Evolutionary conservation across 1,140 invertebrate genomes (phyloP).

Genomic region (Branchinecta lynchi): DNA sequence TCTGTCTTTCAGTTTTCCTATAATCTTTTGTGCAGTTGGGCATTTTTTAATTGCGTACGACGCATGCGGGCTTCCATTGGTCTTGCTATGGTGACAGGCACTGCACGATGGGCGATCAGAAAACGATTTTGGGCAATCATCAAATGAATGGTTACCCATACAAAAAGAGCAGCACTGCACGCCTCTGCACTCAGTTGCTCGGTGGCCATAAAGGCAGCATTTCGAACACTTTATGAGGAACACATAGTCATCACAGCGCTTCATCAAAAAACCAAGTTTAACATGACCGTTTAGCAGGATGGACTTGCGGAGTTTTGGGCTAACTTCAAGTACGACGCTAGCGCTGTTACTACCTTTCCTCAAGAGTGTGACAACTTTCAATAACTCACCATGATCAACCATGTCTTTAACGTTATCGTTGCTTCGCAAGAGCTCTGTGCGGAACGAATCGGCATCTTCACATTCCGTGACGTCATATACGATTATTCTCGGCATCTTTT

Average conservation of each 20-base stretch:
- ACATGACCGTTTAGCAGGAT: too few relatives aligned
- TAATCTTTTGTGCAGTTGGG: conserved; percentile 9
- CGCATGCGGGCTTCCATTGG: conserved; percentile 4
- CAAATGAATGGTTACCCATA: too few relatives aligned
- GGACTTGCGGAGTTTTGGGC: background rate
- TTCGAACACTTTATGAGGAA: too few relatives aligned
- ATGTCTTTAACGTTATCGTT: conserved; percentile 10
- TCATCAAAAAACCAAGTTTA: too few relatives aligned
- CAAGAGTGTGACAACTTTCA: background rate
- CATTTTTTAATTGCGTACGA: conserved; percentile 2
- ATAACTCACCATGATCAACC: conserved; percentile 9
- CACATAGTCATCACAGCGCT: too few relatives aligned
- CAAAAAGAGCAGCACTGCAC: too few relatives aligned
- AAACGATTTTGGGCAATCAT: too few relatives aligned
- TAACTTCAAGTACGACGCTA: conserved; percentile 9
- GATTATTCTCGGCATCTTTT: too few relatives aligned
- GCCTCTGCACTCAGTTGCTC: too few relatives aligned
- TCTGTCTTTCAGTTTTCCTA: background rate
- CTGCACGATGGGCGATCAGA: conserved; percentile 7
- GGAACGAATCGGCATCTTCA: too few relatives aligned
- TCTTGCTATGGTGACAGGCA: conserved; percentile 8
- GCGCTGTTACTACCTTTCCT: conserved; percentile 5
- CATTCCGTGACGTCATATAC: too few relatives aligned
- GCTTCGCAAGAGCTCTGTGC: conserved; percentile 8
- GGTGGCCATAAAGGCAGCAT: too few relatives aligned